These are phyloP conservation scores for Centruroides vittatus DNA, from an alignment of 1,140 invertebrate species.

Conservation along the genomic window DNA sequence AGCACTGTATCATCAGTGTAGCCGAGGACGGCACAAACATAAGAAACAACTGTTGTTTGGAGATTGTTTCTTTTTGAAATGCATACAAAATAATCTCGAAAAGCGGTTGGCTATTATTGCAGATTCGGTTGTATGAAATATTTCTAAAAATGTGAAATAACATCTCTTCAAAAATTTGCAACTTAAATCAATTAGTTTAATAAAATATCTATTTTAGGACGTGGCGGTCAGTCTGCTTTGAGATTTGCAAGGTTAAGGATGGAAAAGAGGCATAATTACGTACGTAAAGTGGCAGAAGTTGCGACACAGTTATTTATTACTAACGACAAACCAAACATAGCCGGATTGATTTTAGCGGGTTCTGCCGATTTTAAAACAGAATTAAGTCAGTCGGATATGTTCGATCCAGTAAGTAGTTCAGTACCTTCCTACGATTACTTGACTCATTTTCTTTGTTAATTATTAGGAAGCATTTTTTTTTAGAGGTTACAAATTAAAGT, in stretches of 20 bases:
- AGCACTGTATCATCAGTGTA: no score
- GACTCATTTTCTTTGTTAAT: neutral
- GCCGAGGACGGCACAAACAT: no score
- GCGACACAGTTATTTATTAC: slow-evolving; percentile 93
- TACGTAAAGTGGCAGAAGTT: slow-evolving; percentile 98
- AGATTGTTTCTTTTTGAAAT: no score
- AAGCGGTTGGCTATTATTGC: no score
- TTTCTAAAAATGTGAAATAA: no score
- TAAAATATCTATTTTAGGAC: slow-evolving; percentile 19
- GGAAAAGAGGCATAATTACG: slow-evolving; percentile 99
- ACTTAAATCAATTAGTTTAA: no score
- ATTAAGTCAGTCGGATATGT: slow-evolving; percentile 98
- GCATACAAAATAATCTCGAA: no score
- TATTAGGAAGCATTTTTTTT: neutral
- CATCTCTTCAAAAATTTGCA: no score
- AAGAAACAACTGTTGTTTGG: no score
- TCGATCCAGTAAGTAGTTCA: slow-evolving; percentile 73
- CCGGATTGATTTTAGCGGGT: slow-evolving; percentile 92
- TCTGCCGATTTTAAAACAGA: slow-evolving; percentile 99
- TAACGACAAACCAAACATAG: slow-evolving; percentile 93
- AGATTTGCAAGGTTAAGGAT: slow-evolving; percentile 98
- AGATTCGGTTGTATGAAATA: no score
- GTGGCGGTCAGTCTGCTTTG: slow-evolving; percentile 97
- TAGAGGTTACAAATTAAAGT: slow-evolving; percentile 94
- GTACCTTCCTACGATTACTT: neutral